phyloP scores from a whole-genome alignment of 2,888 invertebrate genomes.

The Acleris sparsana region DNA sequence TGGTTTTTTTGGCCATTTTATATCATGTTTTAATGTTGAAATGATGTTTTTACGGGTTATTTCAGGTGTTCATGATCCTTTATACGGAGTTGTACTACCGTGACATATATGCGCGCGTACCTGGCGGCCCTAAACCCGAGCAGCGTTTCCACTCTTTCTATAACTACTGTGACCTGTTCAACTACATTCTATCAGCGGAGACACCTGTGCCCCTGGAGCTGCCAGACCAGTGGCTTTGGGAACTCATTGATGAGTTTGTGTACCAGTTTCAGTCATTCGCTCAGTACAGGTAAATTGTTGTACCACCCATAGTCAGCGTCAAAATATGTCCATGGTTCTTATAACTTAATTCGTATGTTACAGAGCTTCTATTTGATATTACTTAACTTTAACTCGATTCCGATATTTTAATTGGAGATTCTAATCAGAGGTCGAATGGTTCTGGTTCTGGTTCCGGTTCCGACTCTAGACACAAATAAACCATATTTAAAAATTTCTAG shows the following conservation, averaged over 20 bases:
- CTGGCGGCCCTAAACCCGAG: slow-evolving; percentile 94
- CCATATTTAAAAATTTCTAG: too few relatives aligned
- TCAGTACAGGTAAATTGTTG: slow-evolving; percentile 86
- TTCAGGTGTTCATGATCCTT: slow-evolving; percentile 93
- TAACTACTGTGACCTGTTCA: slow-evolving; percentile 99
- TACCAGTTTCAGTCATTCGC: slow-evolving; percentile 98
- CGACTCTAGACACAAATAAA: too few relatives aligned
- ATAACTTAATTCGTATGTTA: too few relatives aligned
- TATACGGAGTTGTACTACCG: slow-evolving; percentile 99
- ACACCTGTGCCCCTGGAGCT: slow-evolving; percentile 94
- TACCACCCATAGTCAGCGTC: not conserved
- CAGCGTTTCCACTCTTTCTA: slow-evolving; percentile 98
- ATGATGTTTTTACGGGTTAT: slow-evolving; percentile 45
- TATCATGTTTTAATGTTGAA: too few relatives aligned
- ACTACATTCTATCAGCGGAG: slow-evolving; percentile 95
- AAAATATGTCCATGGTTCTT: too few relatives aligned
- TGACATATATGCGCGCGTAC: slow-evolving; percentile 97
- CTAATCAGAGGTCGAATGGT: too few relatives aligned
- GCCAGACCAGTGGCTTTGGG: slow-evolving; percentile 99
- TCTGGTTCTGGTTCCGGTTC: too few relatives aligned
- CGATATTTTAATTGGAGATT: too few relatives aligned
- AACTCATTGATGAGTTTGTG: slow-evolving; percentile 99
- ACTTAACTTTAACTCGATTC: too few relatives aligned
- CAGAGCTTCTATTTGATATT: too few relatives aligned
- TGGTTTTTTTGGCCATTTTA: too few relatives aligned